phyloP scores from a whole-genome alignment of 2,888 invertebrate genomes.

The Syritta pipiens region DNA sequence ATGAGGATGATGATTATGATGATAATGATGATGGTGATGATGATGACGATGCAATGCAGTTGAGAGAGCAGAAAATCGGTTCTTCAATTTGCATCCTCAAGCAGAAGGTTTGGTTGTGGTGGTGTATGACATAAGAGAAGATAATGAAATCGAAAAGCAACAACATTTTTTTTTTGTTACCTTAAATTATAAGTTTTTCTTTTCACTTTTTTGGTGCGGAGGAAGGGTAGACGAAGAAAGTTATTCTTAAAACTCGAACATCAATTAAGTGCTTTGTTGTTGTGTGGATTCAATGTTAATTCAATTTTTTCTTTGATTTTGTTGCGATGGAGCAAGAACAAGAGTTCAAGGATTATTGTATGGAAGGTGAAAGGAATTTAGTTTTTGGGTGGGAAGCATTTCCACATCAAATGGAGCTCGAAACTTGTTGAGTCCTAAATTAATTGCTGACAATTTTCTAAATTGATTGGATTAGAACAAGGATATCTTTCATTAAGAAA shows the following conservation, averaged over 20 bases:
- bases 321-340: neutral
- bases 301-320: no score
- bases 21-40: neutral
- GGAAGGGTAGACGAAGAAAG: no score
- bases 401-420: conserved; percentile 16
- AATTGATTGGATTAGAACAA: conserved; percentile 33
- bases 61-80: conserved; percentile 53
- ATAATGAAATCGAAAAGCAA: conserved; percentile 40
- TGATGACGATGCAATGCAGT: conserved; percentile 60
- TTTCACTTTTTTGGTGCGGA: no score
- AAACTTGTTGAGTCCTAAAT: conserved; percentile 23
- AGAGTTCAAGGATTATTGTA: neutral
- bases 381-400: conserved; percentile 10
- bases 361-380: neutral
- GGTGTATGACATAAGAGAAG: conserved; percentile 15
- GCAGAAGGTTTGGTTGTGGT: conserved; percentile 11
- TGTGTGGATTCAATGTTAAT: no score
- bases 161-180: neutral
- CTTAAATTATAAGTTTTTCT: conserved; percentile 21
- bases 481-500: no score
- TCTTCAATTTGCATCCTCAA: conserved; percentile 53
- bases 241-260: no score
- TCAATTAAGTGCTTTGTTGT: no score
- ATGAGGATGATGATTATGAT: neutral
- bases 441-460: conserved; percentile 25